A percentile compares a stretch with the other conserved stretches of the same genome.
These are phyloP conservation scores for Pasiphila rectangulata DNA, from an alignment of 2,888 invertebrate genomes.

Conservation along the genomic window DNA sequence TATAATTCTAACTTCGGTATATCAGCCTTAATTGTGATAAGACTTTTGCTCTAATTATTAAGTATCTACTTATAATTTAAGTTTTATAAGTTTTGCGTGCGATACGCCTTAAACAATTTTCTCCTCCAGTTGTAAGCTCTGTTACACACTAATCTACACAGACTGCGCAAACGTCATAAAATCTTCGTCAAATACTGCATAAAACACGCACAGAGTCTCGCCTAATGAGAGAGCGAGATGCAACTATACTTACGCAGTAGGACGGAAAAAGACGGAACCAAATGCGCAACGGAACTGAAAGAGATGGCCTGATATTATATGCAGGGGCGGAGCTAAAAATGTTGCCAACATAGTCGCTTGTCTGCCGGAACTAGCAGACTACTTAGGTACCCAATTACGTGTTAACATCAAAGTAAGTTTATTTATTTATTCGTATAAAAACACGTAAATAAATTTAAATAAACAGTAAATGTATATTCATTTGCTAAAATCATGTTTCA, in stretches of 20 bases:
- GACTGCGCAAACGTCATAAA: constrained; percentile 71
- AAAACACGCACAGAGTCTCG: constrained; percentile 61
- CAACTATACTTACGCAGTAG: neutral
- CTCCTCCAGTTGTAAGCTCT: constrained; percentile 38
- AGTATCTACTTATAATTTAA: too few relatives aligned
- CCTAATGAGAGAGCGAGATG: constrained; percentile 62
- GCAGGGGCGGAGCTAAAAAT: constrained; percentile 34
- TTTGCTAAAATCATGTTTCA: too few relatives aligned
- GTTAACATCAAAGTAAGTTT: too few relatives aligned
- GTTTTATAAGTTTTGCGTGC: too few relatives aligned
- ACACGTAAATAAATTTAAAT: too few relatives aligned
- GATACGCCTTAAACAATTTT: neutral
- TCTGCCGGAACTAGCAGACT: neutral
- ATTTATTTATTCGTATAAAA: too few relatives aligned
- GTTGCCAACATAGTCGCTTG: neutral
- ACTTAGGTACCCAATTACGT: too few relatives aligned
- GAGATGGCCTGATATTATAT: constrained; percentile 30
- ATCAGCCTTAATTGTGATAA: too few relatives aligned
- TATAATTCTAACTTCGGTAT: too few relatives aligned
- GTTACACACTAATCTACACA: constrained; percentile 46
- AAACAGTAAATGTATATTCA: too few relatives aligned
- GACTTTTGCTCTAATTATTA: too few relatives aligned
- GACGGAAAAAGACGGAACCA: constrained; percentile 43
- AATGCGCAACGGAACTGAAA: constrained; percentile 56
- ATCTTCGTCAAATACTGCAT: constrained; percentile 70